Conservation (phyloP, 1,140 invertebrate genomes). For the Helicorthomorpha holstii region DNA sequence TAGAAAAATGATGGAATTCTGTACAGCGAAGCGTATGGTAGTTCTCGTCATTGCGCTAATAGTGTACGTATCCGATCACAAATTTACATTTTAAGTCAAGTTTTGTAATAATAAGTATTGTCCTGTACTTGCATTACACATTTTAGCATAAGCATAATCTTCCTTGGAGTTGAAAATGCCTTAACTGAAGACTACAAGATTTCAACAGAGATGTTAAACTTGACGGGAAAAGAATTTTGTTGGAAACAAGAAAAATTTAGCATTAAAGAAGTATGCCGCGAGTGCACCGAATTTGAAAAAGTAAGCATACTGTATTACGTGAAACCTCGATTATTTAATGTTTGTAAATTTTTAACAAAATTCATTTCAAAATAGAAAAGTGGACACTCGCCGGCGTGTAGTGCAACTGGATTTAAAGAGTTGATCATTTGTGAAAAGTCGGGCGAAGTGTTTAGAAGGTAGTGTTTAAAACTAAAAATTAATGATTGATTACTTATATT, state of each 20-base stretch:
- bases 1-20: conserved; percentile 4
- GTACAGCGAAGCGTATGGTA: conserved; percentile 3
- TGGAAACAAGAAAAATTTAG: conserved; percentile 16
- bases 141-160: background rate
- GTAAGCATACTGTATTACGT: background rate
- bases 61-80: background rate
- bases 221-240: conserved; percentile 20
- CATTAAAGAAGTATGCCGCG: conserved; percentile 30
- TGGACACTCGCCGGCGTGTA: conserved; percentile 46
- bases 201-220: conserved; percentile 1
- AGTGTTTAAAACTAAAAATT: conserved; percentile 6
- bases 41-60: background rate
- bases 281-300: conserved; percentile 38
- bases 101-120: background rate
- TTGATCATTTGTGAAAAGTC: conserved; percentile 37
- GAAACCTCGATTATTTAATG: background rate
- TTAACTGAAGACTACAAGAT: conserved; percentile 1
- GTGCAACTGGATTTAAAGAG: conserved; percentile 50
- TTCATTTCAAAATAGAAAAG: conserved; percentile 47
- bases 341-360: background rate
- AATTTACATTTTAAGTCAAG: background rate
- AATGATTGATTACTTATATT: conserved; percentile 5
- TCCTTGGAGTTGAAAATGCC: background rate
- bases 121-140: background rate
- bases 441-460: conserved; percentile 47